Evolutionary conservation across 2,888 invertebrate genomes (phyloP), one percentile per base, ranked within the genome.

Genomic region (Nymphalis polychloros): DNA sequence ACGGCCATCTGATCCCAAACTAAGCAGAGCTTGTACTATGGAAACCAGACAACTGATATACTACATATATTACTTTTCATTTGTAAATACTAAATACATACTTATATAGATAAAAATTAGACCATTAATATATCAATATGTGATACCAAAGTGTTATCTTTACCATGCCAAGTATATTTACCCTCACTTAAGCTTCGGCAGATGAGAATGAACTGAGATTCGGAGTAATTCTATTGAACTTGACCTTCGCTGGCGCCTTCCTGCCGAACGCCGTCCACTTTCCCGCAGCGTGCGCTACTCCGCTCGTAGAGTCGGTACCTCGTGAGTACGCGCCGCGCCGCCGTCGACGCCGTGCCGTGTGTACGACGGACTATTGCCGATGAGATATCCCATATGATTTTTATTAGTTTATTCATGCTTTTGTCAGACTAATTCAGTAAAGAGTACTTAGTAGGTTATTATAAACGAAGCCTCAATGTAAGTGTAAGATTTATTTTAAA

Each of bases 221-320:
- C 27, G 19, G 41, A 13, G 17, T 31, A 52, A 57, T 63, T 67
- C 47, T 35, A 67, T 76, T 87, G 88, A 89, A 88, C 90, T 90
- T 90, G 90, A 90, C 90, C 89, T 89, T 89, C 81, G 78, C 59
- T 83, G 84, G 82, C 69, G 79, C 76, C 68, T 68, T 86, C 71
- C 73, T 70, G 85, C 79, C 82, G 79, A 71, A 63, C 69, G 68
- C 80, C 83, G 76, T 81, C 86, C 85, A 83, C 78, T 77, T 77
- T 77, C 76, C 71, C 67, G 57, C 57, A 52, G 41, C 62, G 67
- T 60, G 71, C 61, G 55, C 68, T 63, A 70, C 70, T 62, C 49
- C 65, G 46, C 55, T 52, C 52, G 27, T 47, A 55, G 60, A 20
- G 59, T 59, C 31, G 16, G 52, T 31, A 48, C 50, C 55, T 35